Evolutionary conservation across 30 jellyfish, hydroid and myxozoan species (phyloP).

Genomic region (Aurelia sp.): DNA sequence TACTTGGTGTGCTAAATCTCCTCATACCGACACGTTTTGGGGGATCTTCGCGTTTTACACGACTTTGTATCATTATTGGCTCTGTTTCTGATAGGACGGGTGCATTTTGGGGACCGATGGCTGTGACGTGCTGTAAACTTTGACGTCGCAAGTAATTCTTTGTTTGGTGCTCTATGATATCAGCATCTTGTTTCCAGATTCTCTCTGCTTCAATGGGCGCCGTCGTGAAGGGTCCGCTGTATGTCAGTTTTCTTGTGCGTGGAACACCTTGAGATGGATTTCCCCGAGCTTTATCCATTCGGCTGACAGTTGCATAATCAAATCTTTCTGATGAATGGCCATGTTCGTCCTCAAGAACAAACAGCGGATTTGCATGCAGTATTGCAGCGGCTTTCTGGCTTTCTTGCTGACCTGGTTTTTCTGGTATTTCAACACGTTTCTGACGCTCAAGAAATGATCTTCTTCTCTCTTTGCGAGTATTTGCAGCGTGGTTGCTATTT

Average conservation of each 20-base stretch:
- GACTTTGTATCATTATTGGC: slow-evolving; percentile 26
- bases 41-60: slow-evolving; percentile 40
- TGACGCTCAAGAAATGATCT: slow-evolving; percentile 67
- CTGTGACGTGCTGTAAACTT: slow-evolving; percentile 39
- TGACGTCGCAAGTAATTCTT: slow-evolving; percentile 48
- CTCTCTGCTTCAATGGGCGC: slow-evolving; percentile 46
- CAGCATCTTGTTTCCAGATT: slow-evolving; percentile 58
- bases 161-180: slow-evolving; percentile 60
- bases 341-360: slow-evolving; percentile 54
- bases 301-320: slow-evolving; percentile 28
- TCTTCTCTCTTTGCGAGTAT: slow-evolving; percentile 51
- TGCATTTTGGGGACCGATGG: background rate
- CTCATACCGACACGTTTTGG: slow-evolving; percentile 65
- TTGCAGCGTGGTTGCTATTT: slow-evolving; percentile 7
- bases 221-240: slow-evolving; percentile 56
- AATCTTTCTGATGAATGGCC: slow-evolving; percentile 23
- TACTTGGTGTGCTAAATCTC: slow-evolving; percentile 71
- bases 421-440: slow-evolving; percentile 68
- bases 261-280: slow-evolving; percentile 1
- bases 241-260: slow-evolving; percentile 42
- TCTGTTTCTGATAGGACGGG: background rate
- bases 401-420: background rate
- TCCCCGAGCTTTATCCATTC: slow-evolving; percentile 19
- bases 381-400: background rate
- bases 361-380: slow-evolving; percentile 57